Base-by-base conservation (phyloP, 1,140 invertebrate genomes). In the Alviniconcha marisindica region DNA sequence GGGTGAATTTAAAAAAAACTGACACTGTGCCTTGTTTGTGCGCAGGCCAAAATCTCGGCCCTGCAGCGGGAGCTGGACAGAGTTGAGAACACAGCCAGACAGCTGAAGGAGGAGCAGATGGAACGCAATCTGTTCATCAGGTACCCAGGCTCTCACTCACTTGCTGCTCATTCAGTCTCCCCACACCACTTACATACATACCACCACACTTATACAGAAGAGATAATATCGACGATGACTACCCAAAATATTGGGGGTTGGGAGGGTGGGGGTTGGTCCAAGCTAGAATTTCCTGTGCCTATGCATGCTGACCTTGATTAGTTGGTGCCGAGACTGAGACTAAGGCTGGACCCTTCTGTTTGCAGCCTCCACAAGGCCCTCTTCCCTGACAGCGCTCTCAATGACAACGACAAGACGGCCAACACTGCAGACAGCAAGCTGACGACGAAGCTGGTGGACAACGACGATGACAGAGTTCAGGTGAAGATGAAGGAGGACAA, bases 291-390 rank as follows among this genome's bases (percentile, higher is more conserved):
- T n/a, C n/a, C n/a, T n/a, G n/a, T n/a, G n/a, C n/a, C n/a, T n/a
- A n/a, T n/a, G n/a, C n/a, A n/a, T n/a, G n/a, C n/a, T n/a, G n/a
- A n/a, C n/a, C n/a, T n/a, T n/a, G n/a, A n/a, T n/a, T n/a, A n/a
- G n/a, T n/a, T n/a, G n/a, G n/a, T n/a, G n/a, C n/a, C n/a, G n/a
- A n/a, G n/a, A n/a, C n/a, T n/a, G n/a, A n/a, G n/a, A n/a, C n/a
- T n/a, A n/a, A n/a, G n/a, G n/a, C n/a, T n/a, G n/a, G n/a, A n/a
- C n/a, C n/a, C n/a, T n/a, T n/a, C n/a, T n/a, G 4, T 18, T 69
- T 56, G 28, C 78, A 80, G 78, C 60, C 78, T 80, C 14, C 78
- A 80, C 56, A 80, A 80, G 18, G 54, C 77, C 36, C 28, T 80
- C 14, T 80, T 80, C 36, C 24, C 56, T 28, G 78, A 80, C 56